These are phyloP conservation scores for Suillia variegata DNA, from an alignment of 2,888 invertebrate species.

Conservation along the genomic window DNA sequence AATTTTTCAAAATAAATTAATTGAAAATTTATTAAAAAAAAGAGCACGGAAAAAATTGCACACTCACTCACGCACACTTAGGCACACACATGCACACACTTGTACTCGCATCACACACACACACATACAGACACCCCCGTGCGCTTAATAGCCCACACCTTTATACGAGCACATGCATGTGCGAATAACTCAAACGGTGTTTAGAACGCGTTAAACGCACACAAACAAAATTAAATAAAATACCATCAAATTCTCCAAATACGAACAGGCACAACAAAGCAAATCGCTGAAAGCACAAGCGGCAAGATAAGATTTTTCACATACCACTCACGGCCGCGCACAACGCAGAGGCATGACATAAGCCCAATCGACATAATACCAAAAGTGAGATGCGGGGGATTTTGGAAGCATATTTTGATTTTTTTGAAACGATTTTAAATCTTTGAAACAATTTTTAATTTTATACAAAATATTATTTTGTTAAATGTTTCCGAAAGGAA, in stretches of 20 bases:
- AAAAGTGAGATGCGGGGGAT: too few relatives aligned
- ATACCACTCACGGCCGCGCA: background rate
- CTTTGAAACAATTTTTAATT: too few relatives aligned
- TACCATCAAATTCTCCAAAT: background rate
- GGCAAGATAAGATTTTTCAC: background rate
- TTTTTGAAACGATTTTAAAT: too few relatives aligned
- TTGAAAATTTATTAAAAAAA: conserved; percentile 43
- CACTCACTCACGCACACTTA: background rate
- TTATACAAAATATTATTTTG: too few relatives aligned
- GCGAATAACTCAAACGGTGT: conserved; percentile 45
- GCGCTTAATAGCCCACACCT: too few relatives aligned
- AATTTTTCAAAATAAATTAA: conserved; percentile 32
- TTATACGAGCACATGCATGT: conserved; percentile 26
- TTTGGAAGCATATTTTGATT: too few relatives aligned
- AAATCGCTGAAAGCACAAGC: background rate
- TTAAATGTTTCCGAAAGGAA: too few relatives aligned
- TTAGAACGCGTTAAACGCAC: background rate
- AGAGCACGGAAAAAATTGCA: background rate
- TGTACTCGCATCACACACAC: too few relatives aligned
- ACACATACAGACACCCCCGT: background rate
- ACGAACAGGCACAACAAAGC: too few relatives aligned
- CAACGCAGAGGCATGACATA: background rate
- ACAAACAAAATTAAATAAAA: background rate
- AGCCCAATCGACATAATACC: too few relatives aligned
- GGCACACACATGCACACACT: background rate